Conservation (phyloP, 1,140 invertebrate genomes). For the Lepidurus packardi region DNA sequence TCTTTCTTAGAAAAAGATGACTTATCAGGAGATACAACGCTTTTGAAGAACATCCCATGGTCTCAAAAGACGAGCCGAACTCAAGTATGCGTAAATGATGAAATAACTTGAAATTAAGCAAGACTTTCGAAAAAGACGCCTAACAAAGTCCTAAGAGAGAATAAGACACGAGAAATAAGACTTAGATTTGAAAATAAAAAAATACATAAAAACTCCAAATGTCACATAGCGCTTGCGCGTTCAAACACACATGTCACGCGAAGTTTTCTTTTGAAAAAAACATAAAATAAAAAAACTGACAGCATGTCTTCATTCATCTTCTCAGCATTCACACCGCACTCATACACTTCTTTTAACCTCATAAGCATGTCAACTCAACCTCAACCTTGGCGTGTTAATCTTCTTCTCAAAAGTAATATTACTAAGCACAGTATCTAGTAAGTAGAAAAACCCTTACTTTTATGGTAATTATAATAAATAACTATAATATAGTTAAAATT, state of each 20-base stretch:
- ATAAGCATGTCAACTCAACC: background rate
- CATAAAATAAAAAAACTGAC: background rate
- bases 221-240: background rate
- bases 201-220: background rate
- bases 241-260: background rate
- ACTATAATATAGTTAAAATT: too few relatives aligned
- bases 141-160: too few relatives aligned
- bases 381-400: background rate
- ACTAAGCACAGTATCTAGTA: too few relatives aligned
- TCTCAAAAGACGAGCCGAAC: too few relatives aligned
- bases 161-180: background rate
- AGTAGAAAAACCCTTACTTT: too few relatives aligned
- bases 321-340: background rate
- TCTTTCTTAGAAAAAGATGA: background rate
- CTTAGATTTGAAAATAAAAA: background rate
- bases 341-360: background rate
- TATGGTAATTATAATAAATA: too few relatives aligned
- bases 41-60: background rate
- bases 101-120: too few relatives aligned
- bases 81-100: too few relatives aligned
- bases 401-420: too few relatives aligned
- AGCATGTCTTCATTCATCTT: conserved; percentile 1
- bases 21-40: background rate
- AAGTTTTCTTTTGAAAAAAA: background rate
- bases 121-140: too few relatives aligned